These are phyloP conservation scores for Pao palembangensis DNA, from an alignment of 2,113 vertebrate genomes.

Conservation along the genomic window DNA sequence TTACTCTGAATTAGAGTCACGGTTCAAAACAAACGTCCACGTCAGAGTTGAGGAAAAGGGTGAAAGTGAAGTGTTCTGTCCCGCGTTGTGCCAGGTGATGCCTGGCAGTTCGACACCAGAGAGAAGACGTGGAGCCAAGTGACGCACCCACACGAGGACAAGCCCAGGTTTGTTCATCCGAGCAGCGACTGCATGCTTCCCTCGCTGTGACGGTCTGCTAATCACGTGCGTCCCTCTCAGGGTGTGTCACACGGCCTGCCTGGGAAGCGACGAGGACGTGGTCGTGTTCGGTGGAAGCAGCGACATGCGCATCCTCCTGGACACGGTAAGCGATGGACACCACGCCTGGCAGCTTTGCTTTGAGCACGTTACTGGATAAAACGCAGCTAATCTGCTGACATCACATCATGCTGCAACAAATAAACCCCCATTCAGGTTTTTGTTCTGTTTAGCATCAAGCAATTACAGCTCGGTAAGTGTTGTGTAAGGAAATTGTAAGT, in stretches of 20 bases:
- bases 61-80: too few species aligned
- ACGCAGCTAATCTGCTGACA: neutral
- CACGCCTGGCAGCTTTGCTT: neutral
- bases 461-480: constrained; percentile 9
- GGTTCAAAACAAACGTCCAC: too few species aligned
- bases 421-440: neutral
- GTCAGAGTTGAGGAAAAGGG: too few species aligned
- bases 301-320: constrained; percentile 82
- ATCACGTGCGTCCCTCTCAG: constrained; percentile 54
- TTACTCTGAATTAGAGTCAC: too few species aligned
- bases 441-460: neutral
- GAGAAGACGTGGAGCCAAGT: constrained; percentile 82
- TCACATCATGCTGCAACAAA: neutral
- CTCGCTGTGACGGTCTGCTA: too few species aligned
- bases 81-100: constrained; percentile 76
- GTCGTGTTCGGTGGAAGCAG: constrained; percentile 94
- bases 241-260: constrained; percentile 90
- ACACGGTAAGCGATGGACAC: constrained; percentile 77
- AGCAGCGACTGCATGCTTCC: too few species aligned
- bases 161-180: constrained; percentile 81
- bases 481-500: constrained; percentile 16
- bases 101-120: constrained; percentile 83
- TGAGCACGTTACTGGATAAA: neutral
- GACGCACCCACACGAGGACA: constrained; percentile 80
- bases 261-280: constrained; percentile 85